phyloP scores from a whole-genome alignment of 2,113 vertebrate genomes.

The Dasyurus viverrinus region DNA sequence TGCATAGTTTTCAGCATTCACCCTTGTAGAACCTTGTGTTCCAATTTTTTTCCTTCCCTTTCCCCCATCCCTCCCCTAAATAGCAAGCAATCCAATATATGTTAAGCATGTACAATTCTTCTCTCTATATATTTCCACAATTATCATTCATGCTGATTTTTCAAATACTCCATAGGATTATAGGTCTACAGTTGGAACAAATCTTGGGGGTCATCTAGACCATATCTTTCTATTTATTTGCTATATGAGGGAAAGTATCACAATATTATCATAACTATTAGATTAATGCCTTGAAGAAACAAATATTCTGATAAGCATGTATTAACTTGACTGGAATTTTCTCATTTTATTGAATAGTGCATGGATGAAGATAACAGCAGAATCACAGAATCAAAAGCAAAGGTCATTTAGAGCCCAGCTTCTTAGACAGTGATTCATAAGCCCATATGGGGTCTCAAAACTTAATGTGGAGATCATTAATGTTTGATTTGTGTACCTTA shows the following conservation, averaged over 20 bases:
- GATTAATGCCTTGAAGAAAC: background rate
- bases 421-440: too few relatives aligned
- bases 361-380: background rate
- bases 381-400: background rate
- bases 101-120: too few relatives aligned
- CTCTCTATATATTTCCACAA: too few relatives aligned
- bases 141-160: too few relatives aligned
- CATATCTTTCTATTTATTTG: conserved; percentile 7
- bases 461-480: too few relatives aligned
- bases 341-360: background rate
- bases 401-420: background rate
- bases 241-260: conserved; percentile 13
- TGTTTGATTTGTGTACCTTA: too few relatives aligned
- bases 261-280: background rate
- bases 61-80: too few relatives aligned
- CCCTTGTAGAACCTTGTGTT: too few relatives aligned
- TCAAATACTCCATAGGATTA: background rate
- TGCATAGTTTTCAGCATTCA: too few relatives aligned
- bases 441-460: too few relatives aligned
- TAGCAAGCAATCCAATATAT: too few relatives aligned
- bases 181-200: background rate
- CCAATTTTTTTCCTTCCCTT: too few relatives aligned
- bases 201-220: background rate
- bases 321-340: background rate
- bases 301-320: background rate